phyloP scores from a whole-genome alignment of 2,888 invertebrate genomes.

The Scaptomyza caliginosa region DNA sequence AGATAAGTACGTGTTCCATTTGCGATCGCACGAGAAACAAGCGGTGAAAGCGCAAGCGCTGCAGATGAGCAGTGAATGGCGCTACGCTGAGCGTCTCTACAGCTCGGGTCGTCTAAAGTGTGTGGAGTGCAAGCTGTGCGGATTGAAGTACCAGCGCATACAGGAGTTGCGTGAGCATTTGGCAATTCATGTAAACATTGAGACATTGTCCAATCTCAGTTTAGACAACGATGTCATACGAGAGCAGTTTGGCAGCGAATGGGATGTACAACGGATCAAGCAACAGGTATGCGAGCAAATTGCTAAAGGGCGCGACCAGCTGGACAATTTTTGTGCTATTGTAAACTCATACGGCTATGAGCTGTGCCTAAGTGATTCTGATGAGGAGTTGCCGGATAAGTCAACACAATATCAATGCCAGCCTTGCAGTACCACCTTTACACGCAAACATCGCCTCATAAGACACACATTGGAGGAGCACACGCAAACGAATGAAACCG shows the following conservation, averaged over 20 bases:
- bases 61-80: constrained; percentile 60
- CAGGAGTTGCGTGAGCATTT: constrained; percentile 75
- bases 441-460: constrained; percentile 75
- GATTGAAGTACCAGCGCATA: constrained; percentile 61
- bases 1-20: constrained; percentile 74
- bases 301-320: constrained; percentile 36
- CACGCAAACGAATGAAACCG: constrained; percentile 83
- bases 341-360: constrained; percentile 81
- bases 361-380: constrained; percentile 82
- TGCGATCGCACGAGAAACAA: constrained; percentile 63
- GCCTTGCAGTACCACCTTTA: constrained; percentile 68
- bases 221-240: constrained; percentile 61
- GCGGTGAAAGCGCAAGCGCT: constrained; percentile 28
- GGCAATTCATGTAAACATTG: constrained; percentile 47
- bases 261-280: constrained; percentile 58
- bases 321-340: constrained; percentile 75
- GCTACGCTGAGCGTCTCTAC: constrained; percentile 78
- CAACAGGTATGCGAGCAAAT: constrained; percentile 67
- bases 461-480: constrained; percentile 78
- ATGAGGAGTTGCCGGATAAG: constrained; percentile 65
- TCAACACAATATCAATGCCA: constrained; percentile 67
- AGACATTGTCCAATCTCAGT: constrained; percentile 43
- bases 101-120: constrained; percentile 62
- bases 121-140: constrained; percentile 82
- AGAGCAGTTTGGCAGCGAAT: constrained; percentile 46